These are phyloP conservation scores for Phymatocera aterrima DNA, from an alignment of 2,888 invertebrate genomes.

Conservation along the genomic window DNA sequence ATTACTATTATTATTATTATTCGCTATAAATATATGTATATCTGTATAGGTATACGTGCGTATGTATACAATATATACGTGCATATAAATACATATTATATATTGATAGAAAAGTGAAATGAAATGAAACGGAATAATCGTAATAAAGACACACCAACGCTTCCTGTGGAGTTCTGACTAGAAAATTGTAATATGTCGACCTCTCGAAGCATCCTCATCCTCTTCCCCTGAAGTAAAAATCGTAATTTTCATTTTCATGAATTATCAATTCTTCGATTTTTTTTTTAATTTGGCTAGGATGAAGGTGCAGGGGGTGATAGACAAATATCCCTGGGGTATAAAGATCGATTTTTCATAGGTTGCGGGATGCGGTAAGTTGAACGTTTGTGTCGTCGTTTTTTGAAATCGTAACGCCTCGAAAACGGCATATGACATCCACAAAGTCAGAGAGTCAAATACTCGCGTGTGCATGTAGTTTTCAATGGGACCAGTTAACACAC, in stretches of 20 bases:
- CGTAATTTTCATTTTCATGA: background rate
- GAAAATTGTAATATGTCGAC: background rate
- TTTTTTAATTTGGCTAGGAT: too few species aligned
- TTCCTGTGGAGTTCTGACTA: constrained; percentile 57
- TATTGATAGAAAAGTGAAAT: constrained; percentile 65
- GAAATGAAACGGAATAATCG: constrained; percentile 71
- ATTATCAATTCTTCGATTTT: background rate
- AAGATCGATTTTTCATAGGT: too few species aligned
- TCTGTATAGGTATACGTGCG: background rate
- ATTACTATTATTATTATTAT: background rate
- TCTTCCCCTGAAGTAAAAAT: background rate
- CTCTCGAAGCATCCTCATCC: background rate
- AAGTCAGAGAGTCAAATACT: too few species aligned
- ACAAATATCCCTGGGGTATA: too few species aligned
- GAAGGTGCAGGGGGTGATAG: too few species aligned
- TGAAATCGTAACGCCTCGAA: too few species aligned
- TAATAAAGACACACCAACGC: constrained; percentile 73
- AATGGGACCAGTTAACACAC: too few species aligned
- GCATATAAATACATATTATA: constrained; percentile 63
- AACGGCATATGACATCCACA: too few species aligned
- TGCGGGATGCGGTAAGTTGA: too few species aligned
- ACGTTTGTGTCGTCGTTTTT: too few species aligned
- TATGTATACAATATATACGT: background rate
- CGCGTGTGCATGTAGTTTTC: too few species aligned
- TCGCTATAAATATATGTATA: background rate